phyloP scores from a whole-genome alignment of 2,797 vertebrate genomes.

The Chrysocyon brachyurus region DNA sequence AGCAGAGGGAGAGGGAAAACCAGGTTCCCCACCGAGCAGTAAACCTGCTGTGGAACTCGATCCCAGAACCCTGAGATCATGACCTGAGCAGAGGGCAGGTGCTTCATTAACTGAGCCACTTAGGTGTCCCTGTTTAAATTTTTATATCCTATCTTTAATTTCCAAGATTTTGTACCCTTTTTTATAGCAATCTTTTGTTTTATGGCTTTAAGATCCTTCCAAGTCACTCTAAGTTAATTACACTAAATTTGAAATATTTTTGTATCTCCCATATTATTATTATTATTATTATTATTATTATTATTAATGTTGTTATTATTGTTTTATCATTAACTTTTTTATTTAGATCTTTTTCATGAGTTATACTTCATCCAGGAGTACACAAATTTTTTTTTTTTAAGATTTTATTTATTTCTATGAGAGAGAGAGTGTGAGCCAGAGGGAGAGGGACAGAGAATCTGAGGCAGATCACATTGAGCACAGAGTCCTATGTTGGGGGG shows the following conservation, averaged over 20 bases:
- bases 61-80: too few species aligned
- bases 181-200: not conserved
- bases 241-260: not conserved
- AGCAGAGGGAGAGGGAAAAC: too few species aligned
- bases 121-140: not conserved
- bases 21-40: too few species aligned
- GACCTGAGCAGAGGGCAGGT: too few species aligned
- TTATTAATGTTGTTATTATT: not conserved
- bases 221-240: conserved; percentile 10
- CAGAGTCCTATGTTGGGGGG: not conserved
- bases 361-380: not conserved
- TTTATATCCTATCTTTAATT: not conserved
- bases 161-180: not conserved
- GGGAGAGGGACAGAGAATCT: not conserved
- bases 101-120: too few species aligned
- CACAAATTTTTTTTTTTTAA: not conserved
- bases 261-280: not conserved
- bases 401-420: not conserved
- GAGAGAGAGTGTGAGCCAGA: not conserved
- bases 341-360: not conserved
- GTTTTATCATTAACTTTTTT: not conserved
- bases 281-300: not conserved
- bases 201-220: not conserved
- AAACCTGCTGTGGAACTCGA: too few species aligned
- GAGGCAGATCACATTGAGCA: not conserved